Conservation (phyloP, 2,888 invertebrate species). For the Zelleria hepariella region DNA sequence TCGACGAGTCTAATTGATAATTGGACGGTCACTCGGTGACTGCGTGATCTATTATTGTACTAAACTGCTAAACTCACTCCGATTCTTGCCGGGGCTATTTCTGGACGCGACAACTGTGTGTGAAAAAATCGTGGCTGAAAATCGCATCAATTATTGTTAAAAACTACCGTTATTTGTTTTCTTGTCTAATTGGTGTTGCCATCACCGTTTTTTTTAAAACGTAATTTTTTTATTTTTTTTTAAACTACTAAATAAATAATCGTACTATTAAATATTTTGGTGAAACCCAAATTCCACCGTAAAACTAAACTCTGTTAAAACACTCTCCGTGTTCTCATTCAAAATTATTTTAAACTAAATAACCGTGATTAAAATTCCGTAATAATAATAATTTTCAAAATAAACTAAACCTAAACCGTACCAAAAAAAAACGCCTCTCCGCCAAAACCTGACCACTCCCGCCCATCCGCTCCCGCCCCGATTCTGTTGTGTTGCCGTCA, state of each 20-base stretch:
- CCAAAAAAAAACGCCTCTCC: not conserved
- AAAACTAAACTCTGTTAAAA: too few species aligned
- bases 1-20: slow-evolving; percentile 49
- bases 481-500: slow-evolving; percentile 36
- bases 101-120: not conserved
- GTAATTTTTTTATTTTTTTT: too few species aligned
- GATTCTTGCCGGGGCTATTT: slow-evolving; percentile 13
- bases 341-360: too few species aligned
- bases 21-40: slow-evolving; percentile 32
- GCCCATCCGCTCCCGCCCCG: slow-evolving; percentile 12
- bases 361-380: too few species aligned
- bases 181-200: too few species aligned
- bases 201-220: too few species aligned
- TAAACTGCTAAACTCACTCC: slow-evolving; percentile 7
- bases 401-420: not conserved
- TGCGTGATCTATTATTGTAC: slow-evolving; percentile 44
- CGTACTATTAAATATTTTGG: too few species aligned
- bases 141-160: not conserved
- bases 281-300: too few species aligned
- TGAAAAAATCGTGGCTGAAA: not conserved
- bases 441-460: slow-evolving; percentile 9
- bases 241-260: too few species aligned
- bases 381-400: too few species aligned
- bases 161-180: not conserved
- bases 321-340: too few species aligned